Conservation (phyloP, 2,113 vertebrate species). For the Grallaria varia region DNA sequence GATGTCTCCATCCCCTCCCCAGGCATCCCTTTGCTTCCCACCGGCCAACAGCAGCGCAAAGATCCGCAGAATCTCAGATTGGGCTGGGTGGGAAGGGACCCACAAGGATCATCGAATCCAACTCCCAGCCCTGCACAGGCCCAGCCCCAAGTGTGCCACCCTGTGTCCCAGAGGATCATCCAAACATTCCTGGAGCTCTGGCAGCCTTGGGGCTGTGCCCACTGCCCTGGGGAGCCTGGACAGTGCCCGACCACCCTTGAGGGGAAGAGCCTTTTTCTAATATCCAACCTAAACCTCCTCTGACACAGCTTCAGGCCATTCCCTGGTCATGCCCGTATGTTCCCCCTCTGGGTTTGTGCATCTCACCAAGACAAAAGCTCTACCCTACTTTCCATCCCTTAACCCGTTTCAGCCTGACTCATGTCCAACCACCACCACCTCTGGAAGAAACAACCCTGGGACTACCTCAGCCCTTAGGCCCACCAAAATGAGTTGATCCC, state of each 20-base stretch:
- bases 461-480: background rate
- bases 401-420: no score
- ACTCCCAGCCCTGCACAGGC: background rate
- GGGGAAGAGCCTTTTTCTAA: background rate
- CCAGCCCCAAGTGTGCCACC: background rate
- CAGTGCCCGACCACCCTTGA: background rate
- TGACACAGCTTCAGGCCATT: background rate
- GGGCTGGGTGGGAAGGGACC: background rate
- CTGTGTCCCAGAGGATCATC: no score
- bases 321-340: background rate
- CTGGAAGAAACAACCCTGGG: background rate
- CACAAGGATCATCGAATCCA: background rate
- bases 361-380: no score
- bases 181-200: background rate
- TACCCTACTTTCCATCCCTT: fast-evolving
- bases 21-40: no score
- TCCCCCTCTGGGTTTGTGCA: fast-evolving
- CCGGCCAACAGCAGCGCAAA: fast-evolving
- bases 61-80: background rate
- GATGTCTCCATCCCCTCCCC: fast-evolving
- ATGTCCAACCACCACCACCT: fast-evolving
- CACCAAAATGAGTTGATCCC: background rate
- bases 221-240: background rate
- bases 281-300: background rate
- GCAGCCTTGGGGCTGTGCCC: background rate